Evolutionary conservation across 2,888 invertebrate species (phyloP).

Genomic region (Calliscelio sp.): DNA sequence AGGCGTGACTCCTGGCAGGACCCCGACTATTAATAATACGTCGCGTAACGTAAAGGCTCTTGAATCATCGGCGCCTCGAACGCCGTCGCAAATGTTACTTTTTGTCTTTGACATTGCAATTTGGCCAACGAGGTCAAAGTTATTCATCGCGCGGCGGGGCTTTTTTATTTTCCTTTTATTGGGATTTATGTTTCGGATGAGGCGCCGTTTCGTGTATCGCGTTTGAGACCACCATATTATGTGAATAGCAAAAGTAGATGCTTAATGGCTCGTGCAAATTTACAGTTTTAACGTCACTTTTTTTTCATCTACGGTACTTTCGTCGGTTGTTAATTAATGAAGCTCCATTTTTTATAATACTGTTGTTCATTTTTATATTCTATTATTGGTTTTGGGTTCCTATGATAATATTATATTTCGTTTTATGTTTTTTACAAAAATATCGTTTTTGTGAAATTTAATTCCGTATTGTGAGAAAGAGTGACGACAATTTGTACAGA

Average conservation of each 20-base stretch:
- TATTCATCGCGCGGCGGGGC: conserved; percentile 41
- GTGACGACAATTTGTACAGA: not conserved
- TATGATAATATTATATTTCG: no score
- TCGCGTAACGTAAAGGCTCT: conserved; percentile 41
- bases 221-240: not conserved
- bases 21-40: conserved; percentile 64
- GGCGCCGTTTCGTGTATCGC: not conserved
- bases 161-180: conserved; percentile 47
- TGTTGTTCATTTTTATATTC: no score
- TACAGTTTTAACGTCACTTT: not conserved
- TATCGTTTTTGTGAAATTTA: no score
- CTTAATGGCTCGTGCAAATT: not conserved
- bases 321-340: no score
- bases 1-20: conserved; percentile 80
- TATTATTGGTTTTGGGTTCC: no score
- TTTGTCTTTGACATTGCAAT: conserved; percentile 67
- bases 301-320: not conserved
- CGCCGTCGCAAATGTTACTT: conserved; percentile 47
- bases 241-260: not conserved
- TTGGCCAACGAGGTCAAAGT: conserved; percentile 62
- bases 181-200: conserved; percentile 35
- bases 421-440: no score
- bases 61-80: conserved; percentile 64
- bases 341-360: no score
- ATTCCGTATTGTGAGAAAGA: no score